Percentiles rank a stretch among this genome's conserved stretches.
Evolutionary conservation across 2,113 vertebrate species (phyloP).

Genomic region (Ictalurus furcatus): DNA sequence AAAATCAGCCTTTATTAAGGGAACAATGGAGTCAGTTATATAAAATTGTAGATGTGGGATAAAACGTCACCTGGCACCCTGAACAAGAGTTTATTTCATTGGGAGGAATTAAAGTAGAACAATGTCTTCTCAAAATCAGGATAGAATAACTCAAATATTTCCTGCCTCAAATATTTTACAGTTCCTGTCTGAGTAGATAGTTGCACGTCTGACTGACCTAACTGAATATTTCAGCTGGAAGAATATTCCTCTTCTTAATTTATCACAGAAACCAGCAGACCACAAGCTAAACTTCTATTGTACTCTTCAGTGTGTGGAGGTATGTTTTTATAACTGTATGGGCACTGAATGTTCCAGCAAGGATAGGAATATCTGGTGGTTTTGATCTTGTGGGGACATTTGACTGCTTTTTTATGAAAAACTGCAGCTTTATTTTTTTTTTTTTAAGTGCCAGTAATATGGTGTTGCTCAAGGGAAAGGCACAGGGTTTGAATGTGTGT

Average conservation of each 20-base stretch:
- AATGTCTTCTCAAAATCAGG: not conserved
- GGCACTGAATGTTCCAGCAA: not conserved
- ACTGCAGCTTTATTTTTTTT: not conserved
- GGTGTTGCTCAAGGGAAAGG: not conserved
- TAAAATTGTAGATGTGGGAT: not conserved
- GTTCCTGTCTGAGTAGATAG: not conserved
- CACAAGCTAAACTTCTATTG: constrained; percentile 45
- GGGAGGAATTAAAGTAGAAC: not conserved
- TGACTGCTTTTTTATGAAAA: not conserved
- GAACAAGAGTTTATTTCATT: not conserved
- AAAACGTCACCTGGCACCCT: not conserved
- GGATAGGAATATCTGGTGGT: not conserved
- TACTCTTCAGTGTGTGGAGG: constrained; percentile 5
- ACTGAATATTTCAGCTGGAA: constrained; percentile 4
- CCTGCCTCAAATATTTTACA: constrained; percentile 4
- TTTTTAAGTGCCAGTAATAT: not conserved
- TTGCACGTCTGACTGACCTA: not conserved
- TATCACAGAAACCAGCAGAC: constrained; percentile 45
- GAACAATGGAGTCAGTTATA: not conserved
- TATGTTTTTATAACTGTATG: constrained; percentile 8
- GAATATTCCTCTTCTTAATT: constrained; percentile 32
- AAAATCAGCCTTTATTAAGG: not conserved
- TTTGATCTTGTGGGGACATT: not conserved
- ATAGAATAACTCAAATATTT: not conserved
- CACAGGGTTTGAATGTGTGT: not conserved